Evolutionary conservation across 1,140 invertebrate species (phyloP).

Genomic region (Heterodera schachtii): DNA sequence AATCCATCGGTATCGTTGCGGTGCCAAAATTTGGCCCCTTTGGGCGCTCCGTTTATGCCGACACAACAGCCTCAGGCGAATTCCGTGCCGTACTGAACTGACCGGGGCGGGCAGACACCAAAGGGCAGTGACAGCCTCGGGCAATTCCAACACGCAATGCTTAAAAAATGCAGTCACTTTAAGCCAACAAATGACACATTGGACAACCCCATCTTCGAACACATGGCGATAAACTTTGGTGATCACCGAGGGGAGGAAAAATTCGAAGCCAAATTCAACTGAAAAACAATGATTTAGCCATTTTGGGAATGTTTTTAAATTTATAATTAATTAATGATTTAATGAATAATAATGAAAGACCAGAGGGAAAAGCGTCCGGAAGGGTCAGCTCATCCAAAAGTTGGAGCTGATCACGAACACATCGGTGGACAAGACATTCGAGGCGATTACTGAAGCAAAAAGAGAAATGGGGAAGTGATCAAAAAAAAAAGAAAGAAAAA

Average conservation of each 20-base stretch:
- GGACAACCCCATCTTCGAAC: conserved; percentile 49
- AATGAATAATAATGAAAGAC: conserved; percentile 3
- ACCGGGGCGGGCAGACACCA: conserved; percentile 60
- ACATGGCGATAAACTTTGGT: conserved; percentile 65
- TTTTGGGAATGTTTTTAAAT: no score
- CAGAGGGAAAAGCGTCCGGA: conserved; percentile 57
- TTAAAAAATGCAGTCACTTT: not conserved
- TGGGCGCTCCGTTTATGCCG: conserved; percentile 52
- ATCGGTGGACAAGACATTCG: conserved; percentile 59
- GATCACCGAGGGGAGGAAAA: conserved; percentile 63
- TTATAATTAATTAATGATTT: no score
- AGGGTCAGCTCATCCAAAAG: conserved; percentile 37
- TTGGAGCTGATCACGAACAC: conserved; percentile 33
- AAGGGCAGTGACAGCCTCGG: conserved; percentile 44
- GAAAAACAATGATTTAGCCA: no score
- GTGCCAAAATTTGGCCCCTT: conserved; percentile 40
- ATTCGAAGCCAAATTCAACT: conserved; percentile 65
- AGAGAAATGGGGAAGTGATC: no score
- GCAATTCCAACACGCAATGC: conserved; percentile 55
- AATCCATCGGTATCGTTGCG: conserved; percentile 31
- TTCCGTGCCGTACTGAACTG: conserved; percentile 57
- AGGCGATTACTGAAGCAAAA: conserved; percentile 55
- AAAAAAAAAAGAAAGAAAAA: no score
- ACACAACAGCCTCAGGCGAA: conserved; percentile 58
- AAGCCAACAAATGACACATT: not conserved